Conservation (phyloP, 2,797 vertebrate genomes). For the Enteromius paludinosus region DNA sequence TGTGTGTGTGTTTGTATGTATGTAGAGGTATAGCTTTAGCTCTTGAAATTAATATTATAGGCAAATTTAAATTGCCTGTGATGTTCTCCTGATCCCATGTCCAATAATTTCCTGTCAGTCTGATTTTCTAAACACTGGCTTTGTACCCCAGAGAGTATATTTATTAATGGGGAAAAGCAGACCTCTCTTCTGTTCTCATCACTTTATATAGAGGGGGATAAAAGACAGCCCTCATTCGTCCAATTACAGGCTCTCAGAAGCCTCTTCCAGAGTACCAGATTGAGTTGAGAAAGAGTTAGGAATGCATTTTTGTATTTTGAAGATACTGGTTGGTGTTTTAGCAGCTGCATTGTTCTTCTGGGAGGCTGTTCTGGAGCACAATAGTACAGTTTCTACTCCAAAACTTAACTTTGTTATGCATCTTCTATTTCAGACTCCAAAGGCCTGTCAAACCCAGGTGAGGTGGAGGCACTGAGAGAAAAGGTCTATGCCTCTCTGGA, state of each 20-base stretch:
- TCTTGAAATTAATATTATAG: neutral
- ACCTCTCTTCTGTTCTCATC: constrained; percentile 64
- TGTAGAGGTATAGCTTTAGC: neutral
- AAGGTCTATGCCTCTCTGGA: constrained; percentile 98
- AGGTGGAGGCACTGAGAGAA: constrained; percentile 95
- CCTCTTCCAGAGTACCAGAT: constrained; percentile 10
- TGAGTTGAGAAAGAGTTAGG: constrained; percentile 18
- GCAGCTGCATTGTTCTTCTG: neutral
- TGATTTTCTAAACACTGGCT: neutral
- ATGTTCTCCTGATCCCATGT: no score
- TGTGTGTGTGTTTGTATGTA: neutral
- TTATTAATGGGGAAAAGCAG: constrained; percentile 46
- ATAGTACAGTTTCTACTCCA: constrained; percentile 23
- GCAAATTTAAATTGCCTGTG: neutral
- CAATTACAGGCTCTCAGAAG: constrained; percentile 51
- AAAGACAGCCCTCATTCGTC: constrained; percentile 47
- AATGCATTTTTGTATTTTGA: neutral
- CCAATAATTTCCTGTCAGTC: neutral
- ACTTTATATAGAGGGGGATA: constrained; percentile 24
- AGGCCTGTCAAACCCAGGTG: constrained; percentile 93
- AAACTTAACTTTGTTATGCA: neutral
- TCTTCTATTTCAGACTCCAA: constrained; percentile 86
- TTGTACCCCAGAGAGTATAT: constrained; percentile 2
- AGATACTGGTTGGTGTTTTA: neutral
- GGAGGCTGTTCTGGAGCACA: neutral